A percentile compares a stretch with the other conserved stretches of the same genome.
Conservation (phyloP, 2,888 invertebrate species). For the Plagodis pulveraria region DNA sequence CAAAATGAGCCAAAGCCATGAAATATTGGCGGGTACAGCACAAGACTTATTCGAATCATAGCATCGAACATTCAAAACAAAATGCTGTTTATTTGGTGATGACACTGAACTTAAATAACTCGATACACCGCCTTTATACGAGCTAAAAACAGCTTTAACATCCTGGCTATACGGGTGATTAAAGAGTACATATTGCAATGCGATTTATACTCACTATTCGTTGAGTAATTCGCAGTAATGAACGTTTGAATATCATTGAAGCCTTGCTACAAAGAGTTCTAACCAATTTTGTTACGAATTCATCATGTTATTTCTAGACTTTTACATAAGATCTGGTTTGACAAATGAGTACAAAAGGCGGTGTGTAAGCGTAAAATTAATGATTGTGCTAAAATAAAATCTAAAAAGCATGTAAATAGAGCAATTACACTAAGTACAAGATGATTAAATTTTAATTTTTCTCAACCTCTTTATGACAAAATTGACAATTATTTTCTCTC, state of each 20-base stretch:
- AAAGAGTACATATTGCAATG: background rate
- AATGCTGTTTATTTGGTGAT: slow-evolving; percentile 58
- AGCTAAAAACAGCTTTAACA: background rate
- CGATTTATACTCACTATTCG: no score
- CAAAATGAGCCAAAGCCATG: slow-evolving; percentile 58
- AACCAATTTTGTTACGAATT: no score
- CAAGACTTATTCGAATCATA: slow-evolving; percentile 25
- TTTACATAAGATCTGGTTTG: no score
- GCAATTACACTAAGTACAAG: slow-evolving; percentile 71
- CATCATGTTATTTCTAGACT: no score
- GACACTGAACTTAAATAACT: slow-evolving; percentile 45
- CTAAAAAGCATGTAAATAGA: slow-evolving; percentile 53
- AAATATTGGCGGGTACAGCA: slow-evolving; percentile 55
- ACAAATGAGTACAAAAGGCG: slow-evolving; percentile 34
- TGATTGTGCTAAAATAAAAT: slow-evolving; percentile 64
- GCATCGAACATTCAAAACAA: slow-evolving; percentile 40
- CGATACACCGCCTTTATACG: slow-evolving; percentile 48
- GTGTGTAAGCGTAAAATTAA: slow-evolving; percentile 52
- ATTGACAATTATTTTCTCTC: slow-evolving; percentile 52
- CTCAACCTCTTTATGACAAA: slow-evolving; percentile 59
- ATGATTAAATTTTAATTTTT: slow-evolving; percentile 48
- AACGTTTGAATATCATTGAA: no score
- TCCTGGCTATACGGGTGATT: background rate
- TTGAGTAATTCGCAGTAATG: no score
- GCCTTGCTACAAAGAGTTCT: no score